These are phyloP conservation scores for Anableps anableps DNA, from an alignment of 2,797 vertebrate species.

Conservation along the genomic window DNA sequence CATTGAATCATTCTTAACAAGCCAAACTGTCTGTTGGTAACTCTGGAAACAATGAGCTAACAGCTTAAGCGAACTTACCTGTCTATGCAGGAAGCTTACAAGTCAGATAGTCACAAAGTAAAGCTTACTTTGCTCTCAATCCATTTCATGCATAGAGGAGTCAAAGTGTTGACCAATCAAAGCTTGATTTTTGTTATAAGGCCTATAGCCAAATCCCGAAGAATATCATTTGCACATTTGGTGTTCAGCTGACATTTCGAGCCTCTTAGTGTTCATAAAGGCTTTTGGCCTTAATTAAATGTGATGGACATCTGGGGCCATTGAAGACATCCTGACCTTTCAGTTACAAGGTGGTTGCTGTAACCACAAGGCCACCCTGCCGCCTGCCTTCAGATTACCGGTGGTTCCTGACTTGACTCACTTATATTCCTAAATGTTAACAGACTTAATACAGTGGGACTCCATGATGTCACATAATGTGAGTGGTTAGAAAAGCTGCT, in stretches of 20 bases:
- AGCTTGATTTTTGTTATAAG: slow-evolving; percentile 15
- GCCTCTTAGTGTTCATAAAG: slow-evolving; percentile 25
- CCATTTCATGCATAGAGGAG: slow-evolving; percentile 9
- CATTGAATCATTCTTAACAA: not conserved
- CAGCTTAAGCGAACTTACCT: not conserved
- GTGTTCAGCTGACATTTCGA: slow-evolving; percentile 31
- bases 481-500: slow-evolving; percentile 57
- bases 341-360: slow-evolving; percentile 61
- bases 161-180: slow-evolving; percentile 20
- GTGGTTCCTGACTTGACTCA: slow-evolving; percentile 47
- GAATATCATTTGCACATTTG: slow-evolving; percentile 43
- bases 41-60: not conserved
- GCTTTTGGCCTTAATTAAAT: slow-evolving; percentile 37
- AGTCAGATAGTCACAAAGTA: not conserved
- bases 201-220: not conserved
- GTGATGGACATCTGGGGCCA: slow-evolving; percentile 54
- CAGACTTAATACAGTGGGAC: slow-evolving; percentile 64
- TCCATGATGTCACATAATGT: slow-evolving; percentile 59
- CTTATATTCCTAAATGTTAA: slow-evolving; percentile 65
- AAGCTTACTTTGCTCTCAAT: slow-evolving; percentile 3
- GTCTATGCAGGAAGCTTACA: not conserved
- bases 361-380: slow-evolving; percentile 62
- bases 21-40: not conserved
- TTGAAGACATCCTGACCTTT: slow-evolving; percentile 54
- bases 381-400: slow-evolving; percentile 41